Evolutionary conservation across 53 echinoderm and acorn worm species (phyloP).

Genomic region (Actinopyga echinites): DNA sequence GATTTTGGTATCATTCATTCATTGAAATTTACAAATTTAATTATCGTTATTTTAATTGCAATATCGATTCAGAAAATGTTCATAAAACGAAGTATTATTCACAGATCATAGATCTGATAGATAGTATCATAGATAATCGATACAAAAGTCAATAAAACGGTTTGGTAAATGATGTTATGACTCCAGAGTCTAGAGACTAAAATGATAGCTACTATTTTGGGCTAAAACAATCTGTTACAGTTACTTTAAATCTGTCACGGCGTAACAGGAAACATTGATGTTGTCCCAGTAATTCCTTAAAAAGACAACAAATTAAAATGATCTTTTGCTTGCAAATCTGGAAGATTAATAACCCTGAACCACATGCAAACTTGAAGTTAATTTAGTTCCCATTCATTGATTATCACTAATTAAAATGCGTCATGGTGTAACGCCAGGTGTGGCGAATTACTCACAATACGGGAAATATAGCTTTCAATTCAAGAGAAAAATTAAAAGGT

Average conservation of each 20-base stretch:
- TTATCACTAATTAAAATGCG: not conserved
- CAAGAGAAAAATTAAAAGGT: not conserved
- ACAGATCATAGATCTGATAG: too few relatives aligned
- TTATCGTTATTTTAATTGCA: not conserved
- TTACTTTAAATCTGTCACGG: not conserved
- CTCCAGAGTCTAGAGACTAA: not conserved
- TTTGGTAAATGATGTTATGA: not conserved
- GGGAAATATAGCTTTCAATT: not conserved
- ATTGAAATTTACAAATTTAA: not conserved
- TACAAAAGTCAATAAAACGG: not conserved
- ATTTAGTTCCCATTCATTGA: not conserved
- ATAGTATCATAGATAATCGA: not conserved
- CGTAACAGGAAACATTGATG: not conserved
- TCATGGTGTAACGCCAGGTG: not conserved
- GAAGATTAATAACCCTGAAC: not conserved
- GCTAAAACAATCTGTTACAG: too few relatives aligned
- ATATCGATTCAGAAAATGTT: constrained; percentile 7
- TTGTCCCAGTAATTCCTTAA: not conserved
- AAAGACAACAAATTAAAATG: not conserved
- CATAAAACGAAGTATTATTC: not conserved
- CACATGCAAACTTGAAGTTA: not conserved
- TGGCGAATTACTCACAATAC: not conserved
- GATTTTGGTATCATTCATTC: not conserved
- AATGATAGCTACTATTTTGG: too few relatives aligned
- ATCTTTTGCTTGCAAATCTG: constrained; percentile 1